Evolutionary conservation across 2,797 vertebrate genomes (phyloP), one percentile per base, ranked within the genome.

Genomic region (Melanitta fusca): DNA sequence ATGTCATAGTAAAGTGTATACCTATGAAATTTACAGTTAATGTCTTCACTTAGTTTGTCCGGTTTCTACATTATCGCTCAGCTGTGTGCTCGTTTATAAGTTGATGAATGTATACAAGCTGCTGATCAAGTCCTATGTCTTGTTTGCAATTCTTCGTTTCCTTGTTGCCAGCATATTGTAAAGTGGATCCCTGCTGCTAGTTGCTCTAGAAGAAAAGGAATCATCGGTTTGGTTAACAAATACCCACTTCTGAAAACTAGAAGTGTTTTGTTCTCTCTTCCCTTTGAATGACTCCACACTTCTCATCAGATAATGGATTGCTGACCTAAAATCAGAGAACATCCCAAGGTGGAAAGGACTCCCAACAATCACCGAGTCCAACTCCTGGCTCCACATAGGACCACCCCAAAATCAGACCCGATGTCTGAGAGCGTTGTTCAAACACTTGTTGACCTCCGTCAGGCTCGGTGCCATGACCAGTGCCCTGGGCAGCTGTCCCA

Each of bases 101-200:
- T 5, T 36, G 77, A 66, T 58, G 81, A 51, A 79, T 66, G 32
- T 87, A 70, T 54, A 16, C 17, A 51, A 58, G 73, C 54, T 82
- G 71, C 74, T 57, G 14, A 45, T 90, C 62, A 30, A 4, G 60
- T 54, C 85, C 95, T 98, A 98, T 98, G 99, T 99, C 97, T 99
- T 99, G 96, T 99, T 99, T 95, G 99, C 99, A 91, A 99, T 99
- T 97, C 99, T 99, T 93, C 99, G 98, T 94, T 99, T 99, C 97
- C 99, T 99, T 58, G 99, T 99, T 82, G 99, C 99, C 97, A 99
- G 96, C 99, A 99, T 99, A 97, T 99, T 99, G 24, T 99, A 99
- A 98, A 99, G 99, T 38, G 99, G 99, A 94, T 99, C 99, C 96
- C 98, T 99, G 97, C 99, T 99, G 98, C 99, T 99, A 96, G 99